Conservation (phyloP, 2,113 vertebrate genomes). For the Chaetodon auriga region DNA sequence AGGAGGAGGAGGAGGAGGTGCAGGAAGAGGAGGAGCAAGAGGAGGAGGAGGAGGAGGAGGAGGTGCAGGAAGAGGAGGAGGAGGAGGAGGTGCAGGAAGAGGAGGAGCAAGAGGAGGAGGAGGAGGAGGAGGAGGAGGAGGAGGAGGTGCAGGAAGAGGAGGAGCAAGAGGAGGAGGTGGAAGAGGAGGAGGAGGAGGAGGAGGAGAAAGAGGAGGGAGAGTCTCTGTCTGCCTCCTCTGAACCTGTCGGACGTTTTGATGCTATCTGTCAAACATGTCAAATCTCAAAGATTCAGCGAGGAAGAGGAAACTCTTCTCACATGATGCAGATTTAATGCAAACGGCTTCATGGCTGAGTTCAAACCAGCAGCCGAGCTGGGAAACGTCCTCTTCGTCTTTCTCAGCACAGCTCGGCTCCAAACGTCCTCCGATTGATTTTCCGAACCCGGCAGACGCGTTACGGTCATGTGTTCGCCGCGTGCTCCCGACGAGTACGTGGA, state of each 20-base stretch:
- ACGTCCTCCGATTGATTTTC: background rate
- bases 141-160: conserved; percentile 47
- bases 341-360: background rate
- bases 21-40: too few relatives aligned
- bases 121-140: conserved; percentile 56
- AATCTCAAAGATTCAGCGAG: background rate
- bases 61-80: conserved; percentile 56
- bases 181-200: conserved; percentile 58
- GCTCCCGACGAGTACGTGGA: too few relatives aligned
- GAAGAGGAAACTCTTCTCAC: conserved; percentile 15
- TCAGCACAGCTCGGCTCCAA: conserved; percentile 1
- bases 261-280: background rate
- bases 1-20: conserved; percentile 57
- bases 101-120: too few relatives aligned
- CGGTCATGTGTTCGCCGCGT: background rate
- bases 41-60: conserved; percentile 52
- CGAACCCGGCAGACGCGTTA: background rate
- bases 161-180: too few relatives aligned
- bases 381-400: conserved; percentile 38
- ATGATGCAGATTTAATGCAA: conserved; percentile 33
- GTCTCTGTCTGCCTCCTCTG: conserved; percentile 63
- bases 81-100: conserved; percentile 45
- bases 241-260: background rate
- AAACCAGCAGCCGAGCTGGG: conserved; percentile 19
- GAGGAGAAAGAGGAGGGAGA: conserved; percentile 43